Percentiles rank a stretch among this genome's conserved stretches.
These are phyloP conservation scores for Panthera uncia DNA, from an alignment of 2,113 vertebrate genomes.

Conservation along the genomic window DNA sequence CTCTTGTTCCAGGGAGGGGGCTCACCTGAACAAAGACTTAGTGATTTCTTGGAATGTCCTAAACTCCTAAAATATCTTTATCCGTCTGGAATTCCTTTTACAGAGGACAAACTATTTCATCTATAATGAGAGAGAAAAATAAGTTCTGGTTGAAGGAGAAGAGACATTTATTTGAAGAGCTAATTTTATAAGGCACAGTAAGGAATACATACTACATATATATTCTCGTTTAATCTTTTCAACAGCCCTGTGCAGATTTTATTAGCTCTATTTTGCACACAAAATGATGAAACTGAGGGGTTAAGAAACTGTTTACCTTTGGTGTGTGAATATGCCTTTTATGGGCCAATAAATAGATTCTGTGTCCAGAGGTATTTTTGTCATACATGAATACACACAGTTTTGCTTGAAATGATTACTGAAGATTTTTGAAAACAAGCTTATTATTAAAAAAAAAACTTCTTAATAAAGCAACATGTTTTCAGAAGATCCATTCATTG, in stretches of 20 bases:
- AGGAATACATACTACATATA: not conserved
- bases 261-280: not conserved
- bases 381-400: not conserved
- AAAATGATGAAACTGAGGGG: not conserved
- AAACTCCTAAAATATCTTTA: not conserved
- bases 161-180: not conserved
- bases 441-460: not conserved
- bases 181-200: not conserved
- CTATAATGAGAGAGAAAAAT: not conserved
- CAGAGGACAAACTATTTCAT: constrained; percentile 1
- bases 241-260: not conserved
- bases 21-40: not conserved
- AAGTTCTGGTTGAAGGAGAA: constrained; percentile 7
- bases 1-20: not conserved
- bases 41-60: not conserved
- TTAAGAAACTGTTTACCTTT: constrained; percentile 1
- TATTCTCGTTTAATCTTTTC: not conserved
- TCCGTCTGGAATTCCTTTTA: not conserved
- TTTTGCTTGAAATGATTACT: constrained; percentile 8
- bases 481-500: not conserved
- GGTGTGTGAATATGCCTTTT: not conserved
- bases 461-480: constrained; percentile 13
- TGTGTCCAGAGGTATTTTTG: not conserved
- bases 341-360: not conserved
- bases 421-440: not conserved